Base-by-base conservation (phyloP, 2,888 invertebrate species). In the Poecilus cupreus region DNA sequence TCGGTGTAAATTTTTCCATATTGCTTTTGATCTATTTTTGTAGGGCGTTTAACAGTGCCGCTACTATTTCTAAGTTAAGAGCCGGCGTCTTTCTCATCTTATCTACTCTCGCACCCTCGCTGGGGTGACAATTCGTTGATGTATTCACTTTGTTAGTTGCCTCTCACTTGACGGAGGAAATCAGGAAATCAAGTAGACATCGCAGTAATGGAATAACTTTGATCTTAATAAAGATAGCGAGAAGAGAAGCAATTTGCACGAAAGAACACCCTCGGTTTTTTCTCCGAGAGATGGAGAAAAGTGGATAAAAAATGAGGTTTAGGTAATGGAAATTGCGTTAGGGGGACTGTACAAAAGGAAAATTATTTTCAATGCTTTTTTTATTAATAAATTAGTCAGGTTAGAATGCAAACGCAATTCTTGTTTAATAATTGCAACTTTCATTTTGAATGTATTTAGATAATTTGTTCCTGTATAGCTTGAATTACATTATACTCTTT, bases 101-200 rank as follows among this genome's bases (percentile, higher is more conserved):
- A 18, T 22, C 54, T 54, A 5, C 6, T 24, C n/a, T 13, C 26
- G 32, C 60, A 24, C 60, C 26, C 60, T 32, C 20, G 32, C 26
- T 37, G 37, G 68, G 68, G 68, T 32, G 68, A 32, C 68, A 68
- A 39, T 18, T 26, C 39, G 32, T 68, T 68, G 68, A 68, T 68
- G 39, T 68, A 68, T 68, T 68, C 68, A 68, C 68, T 68, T 68
- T 68, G 68, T 68, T 68, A 68, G 68, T 60, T 24, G 60, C 26
- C 24, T 22, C n/a, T 10, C 60, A 60, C 24, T 60, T 22, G 60
- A 60, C 2, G 60, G 1, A 37, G 8, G 3, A 10, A 39, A 18
- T 68, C 68, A 39, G 68, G 68, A 68, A 68, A 68, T 68, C 60
- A 68, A 68, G 68, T 10, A 32, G 68, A 68, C 68, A 37, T 16